Conservation (phyloP, 2,797 vertebrate genomes). For the Centropyge bicolor region DNA sequence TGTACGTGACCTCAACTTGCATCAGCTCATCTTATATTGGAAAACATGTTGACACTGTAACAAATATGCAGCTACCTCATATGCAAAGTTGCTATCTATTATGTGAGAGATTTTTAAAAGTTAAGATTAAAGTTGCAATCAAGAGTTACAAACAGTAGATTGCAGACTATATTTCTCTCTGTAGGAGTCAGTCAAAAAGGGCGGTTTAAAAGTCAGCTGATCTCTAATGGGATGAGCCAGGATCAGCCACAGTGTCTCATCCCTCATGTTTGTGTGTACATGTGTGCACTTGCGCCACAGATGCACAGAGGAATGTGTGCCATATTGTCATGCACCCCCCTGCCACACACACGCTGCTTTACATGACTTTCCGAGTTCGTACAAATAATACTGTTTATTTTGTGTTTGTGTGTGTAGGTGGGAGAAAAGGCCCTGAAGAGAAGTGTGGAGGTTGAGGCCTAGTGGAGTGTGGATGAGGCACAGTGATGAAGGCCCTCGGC, state of each 20-base stretch:
- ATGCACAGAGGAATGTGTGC: slow-evolving; percentile 12
- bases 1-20: slow-evolving; percentile 29
- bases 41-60: not conserved
- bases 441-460: slow-evolving; percentile 84
- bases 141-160: not conserved
- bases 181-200: slow-evolving; percentile 26
- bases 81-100: not conserved
- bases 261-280: slow-evolving; percentile 24
- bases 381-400: slow-evolving; percentile 10
- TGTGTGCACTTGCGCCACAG: slow-evolving; percentile 7
- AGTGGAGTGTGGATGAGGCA: slow-evolving; percentile 86
- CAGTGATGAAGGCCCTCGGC: slow-evolving; percentile 81
- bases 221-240: slow-evolving; percentile 61
- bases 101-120: not conserved
- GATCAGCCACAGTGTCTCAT: slow-evolving; percentile 57
- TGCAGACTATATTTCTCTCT: not conserved
- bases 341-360: slow-evolving; percentile 4
- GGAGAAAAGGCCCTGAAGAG: slow-evolving; percentile 86
- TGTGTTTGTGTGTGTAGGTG: slow-evolving; percentile 76
- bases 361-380: not conserved
- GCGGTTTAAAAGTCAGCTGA: slow-evolving; percentile 57
- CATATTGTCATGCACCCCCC: not conserved
- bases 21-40: too few relatives aligned
- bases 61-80: not conserved
- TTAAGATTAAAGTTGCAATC: not conserved